Base-by-base conservation (phyloP, 1,140 invertebrate species). In the Trichonephila clavata region DNA sequence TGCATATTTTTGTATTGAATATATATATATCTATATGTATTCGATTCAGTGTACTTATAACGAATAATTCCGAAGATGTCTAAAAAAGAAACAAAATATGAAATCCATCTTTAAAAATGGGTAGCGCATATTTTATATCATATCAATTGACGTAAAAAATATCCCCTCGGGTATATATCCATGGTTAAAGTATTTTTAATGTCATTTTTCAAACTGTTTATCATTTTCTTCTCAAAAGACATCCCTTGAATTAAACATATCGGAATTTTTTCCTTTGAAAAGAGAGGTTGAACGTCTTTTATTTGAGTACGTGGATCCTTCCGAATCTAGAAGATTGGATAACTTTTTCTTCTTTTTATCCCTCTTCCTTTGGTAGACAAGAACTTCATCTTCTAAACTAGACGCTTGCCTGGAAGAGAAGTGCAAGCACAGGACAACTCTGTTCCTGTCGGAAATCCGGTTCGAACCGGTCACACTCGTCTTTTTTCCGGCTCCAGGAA, bases 311-410 rank as follows among this genome's bases (percentile, higher is more conserved):
- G 21, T 50, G 43, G 81, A 24, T 77, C 27, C 71, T 77, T 24
- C 27, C 24, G 71, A 77, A 39, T 43, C 27, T 27, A 57, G 27
- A 39, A 86, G 84, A 86, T 86, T 86, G 84, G 59, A 86, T 86
- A 86, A 61, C 27, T 77, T 77, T 77, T 61, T 18, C 32, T 27
- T 1, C 16, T 20, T 27, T 63, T 63, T 63, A 63, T 50, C 50
- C 27, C 27, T 10, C 61, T 63, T 32, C 27, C n/a, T 57, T 32
- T 32, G 57, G 59, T 39, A 63, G 57, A 60, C 57, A 86, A 86
- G 60, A 63, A 86, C 84, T 86, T 86, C 84, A 86, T 86, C 84
- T 86, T 57, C 60, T 86, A 86, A 86, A 86, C 84, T 86, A 39
- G 84, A 27, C 59, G 24, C 24, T 57, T 63, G 84, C 84, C 84